Conservation (phyloP, 2,888 invertebrate species). For the Lasioglossum villosulum region DNA sequence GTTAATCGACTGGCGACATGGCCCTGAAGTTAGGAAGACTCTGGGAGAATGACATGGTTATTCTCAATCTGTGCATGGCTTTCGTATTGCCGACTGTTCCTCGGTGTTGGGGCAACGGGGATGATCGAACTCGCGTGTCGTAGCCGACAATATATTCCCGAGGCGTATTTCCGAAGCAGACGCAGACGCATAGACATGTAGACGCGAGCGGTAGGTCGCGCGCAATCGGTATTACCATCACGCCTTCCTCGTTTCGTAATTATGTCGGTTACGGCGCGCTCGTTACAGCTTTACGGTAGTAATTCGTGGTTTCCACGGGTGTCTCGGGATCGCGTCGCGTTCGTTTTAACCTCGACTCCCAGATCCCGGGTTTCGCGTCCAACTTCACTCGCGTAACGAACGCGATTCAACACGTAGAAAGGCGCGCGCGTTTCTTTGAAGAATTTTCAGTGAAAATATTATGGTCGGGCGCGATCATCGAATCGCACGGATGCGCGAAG, state of each 20-base stretch:
- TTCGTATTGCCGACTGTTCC: neutral
- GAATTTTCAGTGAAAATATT: neutral
- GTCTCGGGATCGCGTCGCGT: conserved; percentile 11
- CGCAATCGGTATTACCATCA: conserved; percentile 45
- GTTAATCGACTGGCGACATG: too few species aligned
- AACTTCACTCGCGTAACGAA: neutral
- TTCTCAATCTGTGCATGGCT: neutral
- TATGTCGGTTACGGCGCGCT: conserved; percentile 50
- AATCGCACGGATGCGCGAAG: neutral
- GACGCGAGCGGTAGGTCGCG: neutral
- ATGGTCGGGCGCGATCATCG: neutral
- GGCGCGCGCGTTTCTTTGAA: neutral
- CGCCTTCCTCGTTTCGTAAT: conserved; percentile 49
- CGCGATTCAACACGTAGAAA: neutral
- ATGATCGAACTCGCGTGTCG: neutral
- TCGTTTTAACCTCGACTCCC: conserved; percentile 16
- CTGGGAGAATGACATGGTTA: neutral
- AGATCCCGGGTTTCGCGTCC: neutral
- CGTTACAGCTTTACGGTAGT: conserved; percentile 45
- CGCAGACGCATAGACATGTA: neutral
- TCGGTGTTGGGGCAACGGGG: neutral
- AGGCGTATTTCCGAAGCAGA: neutral
- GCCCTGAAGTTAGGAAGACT: neutral
- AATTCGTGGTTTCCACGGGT: neutral
- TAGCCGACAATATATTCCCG: neutral